These are phyloP conservation scores for Stichodactyla mertensii DNA, from an alignment of 64 coral and sea anemone genomes.

Conservation along the genomic window DNA sequence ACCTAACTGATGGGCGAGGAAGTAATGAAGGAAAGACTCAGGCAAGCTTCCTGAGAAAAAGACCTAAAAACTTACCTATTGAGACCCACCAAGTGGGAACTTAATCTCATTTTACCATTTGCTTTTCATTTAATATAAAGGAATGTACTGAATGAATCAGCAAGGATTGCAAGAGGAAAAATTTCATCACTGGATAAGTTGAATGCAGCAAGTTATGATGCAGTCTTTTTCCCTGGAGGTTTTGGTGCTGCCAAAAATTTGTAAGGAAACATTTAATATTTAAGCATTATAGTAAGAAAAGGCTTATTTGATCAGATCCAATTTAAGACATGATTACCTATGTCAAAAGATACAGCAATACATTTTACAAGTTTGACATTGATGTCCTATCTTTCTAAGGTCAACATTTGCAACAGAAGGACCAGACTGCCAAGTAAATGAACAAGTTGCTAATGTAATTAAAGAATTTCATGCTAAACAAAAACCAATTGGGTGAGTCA, in stretches of 20 bases:
- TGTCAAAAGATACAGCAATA: too few species aligned
- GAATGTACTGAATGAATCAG: slow-evolving; percentile 85
- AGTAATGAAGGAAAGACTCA: too few species aligned
- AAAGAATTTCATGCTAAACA: slow-evolving; percentile 65
- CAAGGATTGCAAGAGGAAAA: slow-evolving; percentile 82
- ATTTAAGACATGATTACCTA: too few species aligned
- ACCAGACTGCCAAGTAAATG: slow-evolving; percentile 46
- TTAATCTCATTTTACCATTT: neutral
- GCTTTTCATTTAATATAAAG: slow-evolving; percentile 23
- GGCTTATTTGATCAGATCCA: too few species aligned
- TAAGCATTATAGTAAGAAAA: neutral
- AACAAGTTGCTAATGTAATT: slow-evolving; percentile 68
- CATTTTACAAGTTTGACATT: too few species aligned
- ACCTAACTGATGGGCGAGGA: too few species aligned
- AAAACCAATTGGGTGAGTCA: slow-evolving; percentile 81
- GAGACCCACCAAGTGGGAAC: too few species aligned
- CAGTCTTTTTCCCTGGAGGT: slow-evolving; percentile 83
- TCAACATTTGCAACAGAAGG: slow-evolving; percentile 79
- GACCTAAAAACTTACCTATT: too few species aligned
- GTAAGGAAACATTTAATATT: slow-evolving; percentile 38
- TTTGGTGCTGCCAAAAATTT: slow-evolving; percentile 92
- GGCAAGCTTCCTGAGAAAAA: too few species aligned
- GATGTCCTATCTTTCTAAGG: slow-evolving; percentile 4
- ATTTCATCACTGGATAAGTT: slow-evolving; percentile 52
- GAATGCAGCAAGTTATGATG: slow-evolving; percentile 63